Conservation (phyloP, 2,888 invertebrate species). For the Papilio gigon region DNA sequence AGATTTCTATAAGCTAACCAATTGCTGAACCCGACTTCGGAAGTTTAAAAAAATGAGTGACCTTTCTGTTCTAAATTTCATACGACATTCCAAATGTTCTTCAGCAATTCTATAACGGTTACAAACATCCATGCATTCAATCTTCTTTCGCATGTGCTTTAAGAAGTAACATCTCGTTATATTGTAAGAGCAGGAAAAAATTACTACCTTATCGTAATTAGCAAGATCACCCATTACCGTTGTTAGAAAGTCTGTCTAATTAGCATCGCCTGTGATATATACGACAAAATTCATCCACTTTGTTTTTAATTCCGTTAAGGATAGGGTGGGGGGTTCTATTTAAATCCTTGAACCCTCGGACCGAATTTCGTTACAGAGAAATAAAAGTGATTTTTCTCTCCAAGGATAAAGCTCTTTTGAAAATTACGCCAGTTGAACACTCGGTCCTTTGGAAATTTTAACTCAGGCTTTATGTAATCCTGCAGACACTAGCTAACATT, state of each 20-base stretch:
- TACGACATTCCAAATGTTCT: neutral
- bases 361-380: conserved; percentile 47
- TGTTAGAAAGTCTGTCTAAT: conserved; percentile 23
- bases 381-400: conserved; percentile 58
- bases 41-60: neutral
- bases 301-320: conserved; percentile 50
- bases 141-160: too few species aligned
- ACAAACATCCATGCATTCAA: too few species aligned
- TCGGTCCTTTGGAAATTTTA: conserved; percentile 61
- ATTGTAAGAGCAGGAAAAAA: neutral
- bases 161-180: neutral
- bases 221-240: neutral
- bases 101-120: too few species aligned
- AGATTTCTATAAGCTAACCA: neutral
- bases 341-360: conserved; percentile 55
- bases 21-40: neutral
- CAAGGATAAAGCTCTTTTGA: conserved; percentile 61
- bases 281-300: conserved; percentile 49
- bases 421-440: conserved; percentile 61
- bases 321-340: conserved; percentile 46
- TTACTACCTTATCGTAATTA: conserved; percentile 7
- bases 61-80: neutral
- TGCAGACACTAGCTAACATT: conserved; percentile 40
- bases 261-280: conserved; percentile 21
- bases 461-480: conserved; percentile 63